Percentiles rank a stretch among this genome's conserved stretches.
phyloP scores from a whole-genome alignment of 2,888 invertebrate species.

The Chymomyza fuscimana region DNA sequence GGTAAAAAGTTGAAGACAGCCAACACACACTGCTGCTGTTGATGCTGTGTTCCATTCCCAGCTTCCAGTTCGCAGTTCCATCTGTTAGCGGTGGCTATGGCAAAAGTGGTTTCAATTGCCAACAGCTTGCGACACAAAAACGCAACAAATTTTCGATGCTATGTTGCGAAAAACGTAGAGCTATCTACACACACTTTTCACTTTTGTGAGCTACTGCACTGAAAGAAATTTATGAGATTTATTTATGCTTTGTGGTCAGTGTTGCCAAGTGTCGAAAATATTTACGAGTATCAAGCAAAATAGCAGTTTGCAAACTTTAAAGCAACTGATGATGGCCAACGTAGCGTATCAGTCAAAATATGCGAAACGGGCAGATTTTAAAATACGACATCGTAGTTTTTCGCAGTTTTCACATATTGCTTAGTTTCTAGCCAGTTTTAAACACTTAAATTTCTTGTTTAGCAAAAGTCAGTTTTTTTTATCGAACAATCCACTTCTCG shows the following conservation, averaged over 20 bases:
- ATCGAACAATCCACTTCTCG: too few relatives aligned
- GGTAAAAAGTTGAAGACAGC: slow-evolving; percentile 40
- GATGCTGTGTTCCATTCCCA: not conserved
- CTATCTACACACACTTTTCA: not conserved
- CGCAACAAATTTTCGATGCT: slow-evolving; percentile 45
- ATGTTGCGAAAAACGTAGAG: not conserved
- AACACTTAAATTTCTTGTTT: too few relatives aligned
- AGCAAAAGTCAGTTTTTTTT: too few relatives aligned
- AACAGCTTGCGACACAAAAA: slow-evolving; percentile 39
- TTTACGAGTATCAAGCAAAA: too few relatives aligned
- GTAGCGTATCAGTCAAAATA: too few relatives aligned
- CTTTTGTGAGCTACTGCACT: not conserved
- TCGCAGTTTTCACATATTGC: too few relatives aligned
- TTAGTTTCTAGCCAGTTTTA: too few relatives aligned
- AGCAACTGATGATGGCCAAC: too few relatives aligned
- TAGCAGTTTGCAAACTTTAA: too few relatives aligned
- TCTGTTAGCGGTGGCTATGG: slow-evolving; percentile 1
- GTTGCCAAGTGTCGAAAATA: too few relatives aligned
- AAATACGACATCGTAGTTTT: too few relatives aligned
- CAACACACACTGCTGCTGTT: not conserved
- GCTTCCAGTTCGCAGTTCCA: not conserved
- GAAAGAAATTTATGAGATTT: not conserved
- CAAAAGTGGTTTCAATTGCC: slow-evolving; percentile 14
- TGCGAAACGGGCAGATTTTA: too few relatives aligned
- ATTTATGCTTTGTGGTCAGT: not conserved